phyloP scores from a whole-genome alignment of 2,888 invertebrate species.

The Troides helena region DNA sequence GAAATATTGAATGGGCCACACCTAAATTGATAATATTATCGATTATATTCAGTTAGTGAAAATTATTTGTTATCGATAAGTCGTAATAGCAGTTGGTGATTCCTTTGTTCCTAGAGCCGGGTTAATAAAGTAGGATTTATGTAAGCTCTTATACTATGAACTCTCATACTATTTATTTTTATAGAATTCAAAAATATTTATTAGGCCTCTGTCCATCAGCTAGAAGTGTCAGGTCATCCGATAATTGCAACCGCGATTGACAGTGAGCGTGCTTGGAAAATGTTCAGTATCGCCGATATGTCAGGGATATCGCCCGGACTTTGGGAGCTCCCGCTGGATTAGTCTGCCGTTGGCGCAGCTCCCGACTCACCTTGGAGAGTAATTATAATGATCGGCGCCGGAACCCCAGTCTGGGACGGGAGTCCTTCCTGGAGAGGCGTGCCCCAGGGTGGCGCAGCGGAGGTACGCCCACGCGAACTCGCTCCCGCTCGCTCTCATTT shows the following conservation, averaged over 20 bases:
- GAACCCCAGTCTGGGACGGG: constrained; percentile 73
- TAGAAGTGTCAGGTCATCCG: constrained; percentile 48
- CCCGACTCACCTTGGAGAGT: constrained; percentile 78
- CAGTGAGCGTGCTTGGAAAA: constrained; percentile 49
- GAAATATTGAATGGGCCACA: no score
- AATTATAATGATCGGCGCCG: constrained; percentile 80
- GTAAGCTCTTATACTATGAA: no score
- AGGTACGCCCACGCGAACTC: constrained; percentile 72
- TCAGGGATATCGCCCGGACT: constrained; percentile 63
- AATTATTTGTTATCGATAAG: no score
- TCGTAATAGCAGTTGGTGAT: no score
- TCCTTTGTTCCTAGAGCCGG: no score
- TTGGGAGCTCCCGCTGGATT: constrained; percentile 64
- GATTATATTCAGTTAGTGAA: no score
- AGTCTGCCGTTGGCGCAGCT: constrained; percentile 67
- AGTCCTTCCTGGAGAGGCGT: constrained; percentile 76
- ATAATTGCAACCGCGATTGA: constrained; percentile 66
- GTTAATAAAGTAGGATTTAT: no score
- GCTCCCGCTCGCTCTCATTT: constrained; percentile 43
- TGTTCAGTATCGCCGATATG: constrained; percentile 65
- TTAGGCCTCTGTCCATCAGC: background rate
- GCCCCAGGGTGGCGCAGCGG: constrained; percentile 71
- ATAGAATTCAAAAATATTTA: background rate
- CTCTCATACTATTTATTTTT: no score
- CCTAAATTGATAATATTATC: no score